Evolutionary conservation across 2,113 vertebrate species (phyloP).

Genomic region (Caloenas nicobarica): DNA sequence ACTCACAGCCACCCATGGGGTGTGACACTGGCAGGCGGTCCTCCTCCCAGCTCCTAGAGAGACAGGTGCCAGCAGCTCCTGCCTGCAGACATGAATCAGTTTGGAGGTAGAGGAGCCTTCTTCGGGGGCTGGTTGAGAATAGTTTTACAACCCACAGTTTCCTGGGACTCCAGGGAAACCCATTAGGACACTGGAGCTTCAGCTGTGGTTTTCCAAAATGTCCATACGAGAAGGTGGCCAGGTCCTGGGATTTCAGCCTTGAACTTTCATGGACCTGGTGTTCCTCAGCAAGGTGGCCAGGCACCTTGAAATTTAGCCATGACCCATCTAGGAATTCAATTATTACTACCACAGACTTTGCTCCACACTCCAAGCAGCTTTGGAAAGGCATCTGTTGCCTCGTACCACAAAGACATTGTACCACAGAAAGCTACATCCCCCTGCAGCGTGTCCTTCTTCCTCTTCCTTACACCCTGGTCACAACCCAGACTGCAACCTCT

Average conservation of each 20-base stretch:
- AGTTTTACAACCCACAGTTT: not conserved
- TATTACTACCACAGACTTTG: not conserved
- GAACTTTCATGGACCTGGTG: not conserved
- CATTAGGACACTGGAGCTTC: not conserved
- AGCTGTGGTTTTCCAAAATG: not conserved
- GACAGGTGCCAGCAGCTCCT: not conserved
- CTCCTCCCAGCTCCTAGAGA: not conserved
- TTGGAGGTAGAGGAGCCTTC: not conserved
- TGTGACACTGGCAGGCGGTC: not conserved
- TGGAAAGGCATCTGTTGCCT: not conserved
- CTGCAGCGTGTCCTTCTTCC: not conserved
- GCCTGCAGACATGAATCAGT: accelerated
- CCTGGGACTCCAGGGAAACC: not conserved
- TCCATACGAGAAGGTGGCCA: not conserved
- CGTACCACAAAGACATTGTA: too few species aligned
- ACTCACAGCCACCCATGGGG: not conserved
- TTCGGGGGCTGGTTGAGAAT: not conserved
- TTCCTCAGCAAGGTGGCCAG: not conserved
- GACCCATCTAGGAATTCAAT: not conserved
- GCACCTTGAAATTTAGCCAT: not conserved
- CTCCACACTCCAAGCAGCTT: not conserved
- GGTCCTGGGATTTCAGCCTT: not conserved
- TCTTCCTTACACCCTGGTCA: not conserved
- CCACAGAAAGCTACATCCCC: not conserved
- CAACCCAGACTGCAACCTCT: not conserved